A percentile compares a stretch with the other conserved stretches of the same genome.
Conservation (phyloP, 1,140 invertebrate species). For the Eurytemora carolleeae region DNA sequence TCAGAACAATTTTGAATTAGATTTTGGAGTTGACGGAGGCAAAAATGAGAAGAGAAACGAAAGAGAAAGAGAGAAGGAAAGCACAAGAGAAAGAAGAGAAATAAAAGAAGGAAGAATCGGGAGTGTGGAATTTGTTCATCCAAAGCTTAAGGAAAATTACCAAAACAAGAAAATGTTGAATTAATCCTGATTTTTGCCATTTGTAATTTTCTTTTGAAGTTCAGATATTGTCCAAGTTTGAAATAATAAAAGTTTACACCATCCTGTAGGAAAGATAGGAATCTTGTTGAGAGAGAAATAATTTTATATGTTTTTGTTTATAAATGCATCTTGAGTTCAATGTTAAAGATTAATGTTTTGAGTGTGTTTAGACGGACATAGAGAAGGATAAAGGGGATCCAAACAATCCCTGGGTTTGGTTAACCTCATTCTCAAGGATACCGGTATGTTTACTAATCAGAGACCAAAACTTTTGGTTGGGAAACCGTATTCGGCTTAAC, state of each 20-base stretch:
- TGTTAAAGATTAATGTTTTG: neutral
- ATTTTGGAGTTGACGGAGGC: no score
- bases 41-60: no score
- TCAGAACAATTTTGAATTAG: neutral
- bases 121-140: neutral
- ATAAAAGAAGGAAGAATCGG: neutral
- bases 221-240: no score
- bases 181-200: neutral
- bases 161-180: neutral
- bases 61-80: no score
- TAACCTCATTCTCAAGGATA: constrained; percentile 23
- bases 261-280: neutral
- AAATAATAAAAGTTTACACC: neutral
- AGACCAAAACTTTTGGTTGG: constrained; percentile 14
- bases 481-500: neutral
- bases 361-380: constrained; percentile 15
- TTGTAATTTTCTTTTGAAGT: neutral
- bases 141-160: neutral
- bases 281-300: no score
- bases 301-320: neutral
- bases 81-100: neutral
- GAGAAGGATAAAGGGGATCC: constrained; percentile 3
- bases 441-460: no score
- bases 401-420: constrained; percentile 21
- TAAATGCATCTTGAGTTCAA: neutral